Percentiles rank a stretch among this genome's conserved stretches.
Conservation (phyloP, 2,113 vertebrate genomes). For the Cynoglossus semilaevis region DNA sequence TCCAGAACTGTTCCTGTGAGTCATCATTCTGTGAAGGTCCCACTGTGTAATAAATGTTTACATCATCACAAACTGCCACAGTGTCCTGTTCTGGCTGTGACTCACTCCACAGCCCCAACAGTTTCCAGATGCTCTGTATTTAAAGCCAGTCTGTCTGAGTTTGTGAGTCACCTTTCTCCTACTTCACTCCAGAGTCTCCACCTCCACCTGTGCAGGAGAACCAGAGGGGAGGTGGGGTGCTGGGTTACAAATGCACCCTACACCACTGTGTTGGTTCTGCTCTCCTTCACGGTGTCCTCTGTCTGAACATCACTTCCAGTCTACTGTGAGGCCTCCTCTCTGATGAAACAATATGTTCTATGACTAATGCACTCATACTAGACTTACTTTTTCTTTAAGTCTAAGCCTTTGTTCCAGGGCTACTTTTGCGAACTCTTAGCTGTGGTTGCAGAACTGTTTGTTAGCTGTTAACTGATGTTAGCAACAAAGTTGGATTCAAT, state of each 20-base stretch:
- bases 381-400: too few relatives aligned
- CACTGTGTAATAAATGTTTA: background rate
- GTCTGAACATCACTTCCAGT: conserved; percentile 38
- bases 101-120: background rate
- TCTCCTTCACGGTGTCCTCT: conserved; percentile 8
- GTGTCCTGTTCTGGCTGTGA: conserved; percentile 5
- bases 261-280: conserved; percentile 37
- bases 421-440: too few relatives aligned
- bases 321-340: background rate
- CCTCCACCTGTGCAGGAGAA: conserved; percentile 40
- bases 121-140: background rate
- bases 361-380: too few relatives aligned
- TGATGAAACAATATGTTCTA: too few relatives aligned
- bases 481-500: too few relatives aligned
- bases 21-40: background rate
- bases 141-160: background rate
- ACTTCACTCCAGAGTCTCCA: conserved; percentile 41
- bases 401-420: too few relatives aligned
- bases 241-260: conserved; percentile 52
- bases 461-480: too few relatives aligned
- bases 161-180: conserved; percentile 40
- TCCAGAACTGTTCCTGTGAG: background rate
- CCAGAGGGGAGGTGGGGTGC: conserved; percentile 40
- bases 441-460: too few relatives aligned
- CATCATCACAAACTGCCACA: background rate